phyloP scores from a whole-genome alignment of 2,113 vertebrate genomes.

The Anser brachyrhynchus region DNA sequence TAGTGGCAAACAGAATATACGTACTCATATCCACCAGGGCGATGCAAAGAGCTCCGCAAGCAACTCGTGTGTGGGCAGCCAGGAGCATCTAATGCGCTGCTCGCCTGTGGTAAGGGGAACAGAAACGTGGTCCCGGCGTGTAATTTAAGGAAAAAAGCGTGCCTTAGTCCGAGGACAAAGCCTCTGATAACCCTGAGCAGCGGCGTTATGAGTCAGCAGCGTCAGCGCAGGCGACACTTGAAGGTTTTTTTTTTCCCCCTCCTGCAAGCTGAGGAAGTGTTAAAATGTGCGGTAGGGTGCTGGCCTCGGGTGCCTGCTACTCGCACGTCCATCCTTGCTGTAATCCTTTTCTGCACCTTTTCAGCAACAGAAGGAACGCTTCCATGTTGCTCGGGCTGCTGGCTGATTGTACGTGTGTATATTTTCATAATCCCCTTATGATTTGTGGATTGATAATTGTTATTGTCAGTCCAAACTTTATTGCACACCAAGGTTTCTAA shows the following conservation, averaged over 20 bases:
- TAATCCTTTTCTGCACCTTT: neutral
- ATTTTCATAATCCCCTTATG: neutral
- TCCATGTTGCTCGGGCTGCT: neutral
- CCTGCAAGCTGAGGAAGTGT: neutral
- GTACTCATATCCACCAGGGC: rapidly evolving
- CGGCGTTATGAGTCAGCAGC: neutral
- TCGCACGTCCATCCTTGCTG: neutral
- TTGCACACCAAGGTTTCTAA: rapidly evolving
- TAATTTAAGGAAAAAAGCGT: neutral
- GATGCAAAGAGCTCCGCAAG: no score
- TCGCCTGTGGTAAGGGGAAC: rapidly evolving
- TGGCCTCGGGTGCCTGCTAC: rapidly evolving
- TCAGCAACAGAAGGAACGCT: neutral
- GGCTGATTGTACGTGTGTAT: rapidly evolving
- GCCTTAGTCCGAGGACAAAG: neutral
- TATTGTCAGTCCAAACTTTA: neutral
- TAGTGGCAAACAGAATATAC: rapidly evolving
- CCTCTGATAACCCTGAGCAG: rapidly evolving
- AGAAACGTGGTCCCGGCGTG: rapidly evolving
- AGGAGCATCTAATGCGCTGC: neutral
- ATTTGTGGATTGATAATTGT: neutral
- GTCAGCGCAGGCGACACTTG: neutral
- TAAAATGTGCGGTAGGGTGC: neutral
- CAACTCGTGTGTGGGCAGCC: rapidly evolving
- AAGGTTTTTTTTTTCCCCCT: neutral